phyloP scores from a whole-genome alignment of 2,888 invertebrate species.

The Therioaphis trifolii region DNA sequence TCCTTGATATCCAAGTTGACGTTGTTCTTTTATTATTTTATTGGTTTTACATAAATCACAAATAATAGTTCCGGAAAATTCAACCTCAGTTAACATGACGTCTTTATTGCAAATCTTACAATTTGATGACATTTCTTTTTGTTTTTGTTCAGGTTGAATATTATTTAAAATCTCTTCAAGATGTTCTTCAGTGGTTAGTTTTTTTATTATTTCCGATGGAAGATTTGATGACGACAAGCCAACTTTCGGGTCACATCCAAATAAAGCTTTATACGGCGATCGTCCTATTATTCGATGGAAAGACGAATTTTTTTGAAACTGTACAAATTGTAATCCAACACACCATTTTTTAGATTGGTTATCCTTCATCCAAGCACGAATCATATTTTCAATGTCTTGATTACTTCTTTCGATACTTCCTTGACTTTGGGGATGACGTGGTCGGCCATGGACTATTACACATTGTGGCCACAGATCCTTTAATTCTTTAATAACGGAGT shows the following conservation, averaged over 20 bases:
- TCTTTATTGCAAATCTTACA: too few relatives aligned
- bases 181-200: not conserved
- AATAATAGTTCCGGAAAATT: too few relatives aligned
- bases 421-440: conserved; percentile 2
- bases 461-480: not conserved
- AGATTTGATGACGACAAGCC: conserved; percentile 39
- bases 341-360: conserved; percentile 33
- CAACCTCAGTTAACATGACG: too few relatives aligned
- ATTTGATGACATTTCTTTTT: too few relatives aligned
- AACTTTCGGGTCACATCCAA: conserved; percentile 22
- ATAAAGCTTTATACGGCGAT: conserved; percentile 42
- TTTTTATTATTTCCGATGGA: not conserved
- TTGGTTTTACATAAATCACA: too few relatives aligned
- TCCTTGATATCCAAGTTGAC: too few relatives aligned
- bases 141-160: too few relatives aligned
- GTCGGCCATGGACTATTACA: conserved; percentile 33
- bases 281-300: conserved; percentile 20
- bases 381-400: conserved; percentile 54
- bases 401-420: conserved; percentile 20
- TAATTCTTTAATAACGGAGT: conserved; percentile 8
- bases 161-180: too few relatives aligned
- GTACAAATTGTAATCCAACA: not conserved
- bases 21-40: too few relatives aligned
- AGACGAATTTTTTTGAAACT: conserved; percentile 46
- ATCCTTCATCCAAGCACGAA: conserved; percentile 32